Evolutionary conservation across 2,113 vertebrate genomes (phyloP).

Genomic region (Ivindomyrus marchei): DNA sequence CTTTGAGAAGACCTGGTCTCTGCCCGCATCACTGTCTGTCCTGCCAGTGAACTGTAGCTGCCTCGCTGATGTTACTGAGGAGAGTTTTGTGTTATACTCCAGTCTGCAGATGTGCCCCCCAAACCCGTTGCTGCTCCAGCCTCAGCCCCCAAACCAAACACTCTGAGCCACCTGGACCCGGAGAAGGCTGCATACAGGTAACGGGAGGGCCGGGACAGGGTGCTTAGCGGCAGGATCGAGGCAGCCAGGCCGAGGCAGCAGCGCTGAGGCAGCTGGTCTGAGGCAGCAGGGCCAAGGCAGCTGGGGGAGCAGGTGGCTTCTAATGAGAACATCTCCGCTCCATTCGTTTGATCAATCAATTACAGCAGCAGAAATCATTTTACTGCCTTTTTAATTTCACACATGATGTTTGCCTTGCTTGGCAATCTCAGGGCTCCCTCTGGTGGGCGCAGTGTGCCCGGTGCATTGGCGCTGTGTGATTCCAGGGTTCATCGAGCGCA

Average conservation of each 20-base stretch:
- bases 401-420: not conserved
- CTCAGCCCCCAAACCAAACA: conserved; percentile 72
- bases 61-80: not conserved
- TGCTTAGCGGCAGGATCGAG: not conserved
- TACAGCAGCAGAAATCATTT: not conserved
- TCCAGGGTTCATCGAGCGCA: not conserved
- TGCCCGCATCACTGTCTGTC: not conserved
- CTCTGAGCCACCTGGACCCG: conserved; percentile 82
- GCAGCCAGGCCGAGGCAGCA: too few species aligned
- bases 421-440: not conserved
- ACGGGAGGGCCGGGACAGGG: not conserved
- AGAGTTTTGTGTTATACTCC: not conserved
- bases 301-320: not conserved
- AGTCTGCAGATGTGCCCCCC: conserved; percentile 78
- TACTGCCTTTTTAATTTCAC: conserved; percentile 1
- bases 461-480: not conserved
- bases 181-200: conserved; percentile 86
- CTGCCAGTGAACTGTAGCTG: not conserved
- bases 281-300: not conserved
- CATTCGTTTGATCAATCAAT: not conserved
- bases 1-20: not conserved
- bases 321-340: not conserved
- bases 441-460: conserved; percentile 6
- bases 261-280: too few species aligned
- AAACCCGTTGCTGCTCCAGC: conserved; percentile 65